Evolutionary conservation across 2,888 invertebrate genomes (phyloP).

Genomic region (Beris chalybata): DNA sequence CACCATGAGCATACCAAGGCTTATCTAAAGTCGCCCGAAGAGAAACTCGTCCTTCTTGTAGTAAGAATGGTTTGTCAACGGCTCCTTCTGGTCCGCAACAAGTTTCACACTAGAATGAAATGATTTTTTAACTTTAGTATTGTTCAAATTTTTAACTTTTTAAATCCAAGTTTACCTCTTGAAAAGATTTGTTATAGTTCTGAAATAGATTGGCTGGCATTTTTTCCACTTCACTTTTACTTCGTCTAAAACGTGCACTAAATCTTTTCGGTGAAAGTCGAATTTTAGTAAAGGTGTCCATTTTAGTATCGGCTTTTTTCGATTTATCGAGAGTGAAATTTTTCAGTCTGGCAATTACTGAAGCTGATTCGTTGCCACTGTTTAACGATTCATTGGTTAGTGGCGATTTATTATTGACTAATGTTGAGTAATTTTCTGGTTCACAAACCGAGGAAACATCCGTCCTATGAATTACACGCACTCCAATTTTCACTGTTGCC

Average conservation of each 20-base stretch:
- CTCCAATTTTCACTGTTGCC: constrained; percentile 82
- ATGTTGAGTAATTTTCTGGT: constrained; percentile 49
- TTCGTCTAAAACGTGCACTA: constrained; percentile 54
- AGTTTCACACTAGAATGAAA: constrained; percentile 48
- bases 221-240: constrained; percentile 54
- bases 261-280: constrained; percentile 54
- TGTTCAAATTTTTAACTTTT: neutral
- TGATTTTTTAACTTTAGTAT: neutral
- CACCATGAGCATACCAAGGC: constrained; percentile 81
- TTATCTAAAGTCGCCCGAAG: constrained; percentile 80
- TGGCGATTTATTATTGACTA: constrained; percentile 46
- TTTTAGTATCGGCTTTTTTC: constrained; percentile 44
- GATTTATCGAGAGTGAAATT: constrained; percentile 4
- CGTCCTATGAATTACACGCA: constrained; percentile 73
- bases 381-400: constrained; percentile 1
- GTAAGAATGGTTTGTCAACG: constrained; percentile 80
- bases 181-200: constrained; percentile 55
- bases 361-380: neutral
- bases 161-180: constrained; percentile 46
- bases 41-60: constrained; percentile 80
- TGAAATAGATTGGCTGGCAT: constrained; percentile 51
- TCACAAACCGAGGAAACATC: constrained; percentile 48
- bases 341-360: neutral
- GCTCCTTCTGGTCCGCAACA: constrained; percentile 67
- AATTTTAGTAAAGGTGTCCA: constrained; percentile 53